Evolutionary conservation across 1,140 invertebrate species (phyloP).

Genomic region (Lanistes nyassanus): DNA sequence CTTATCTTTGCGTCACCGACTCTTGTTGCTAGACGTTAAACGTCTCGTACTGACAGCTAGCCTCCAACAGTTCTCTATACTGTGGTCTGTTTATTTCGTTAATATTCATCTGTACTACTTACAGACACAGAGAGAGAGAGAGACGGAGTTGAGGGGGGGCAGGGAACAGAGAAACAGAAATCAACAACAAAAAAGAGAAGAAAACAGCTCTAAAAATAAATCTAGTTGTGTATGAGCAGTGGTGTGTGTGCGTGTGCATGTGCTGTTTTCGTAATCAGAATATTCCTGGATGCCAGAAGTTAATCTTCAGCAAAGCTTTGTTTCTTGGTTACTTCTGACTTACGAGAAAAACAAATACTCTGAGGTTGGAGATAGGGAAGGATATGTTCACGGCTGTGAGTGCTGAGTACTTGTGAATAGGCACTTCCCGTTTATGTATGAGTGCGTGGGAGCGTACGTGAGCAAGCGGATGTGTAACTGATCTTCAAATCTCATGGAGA

Average conservation of each 20-base stretch:
- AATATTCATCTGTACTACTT: not conserved
- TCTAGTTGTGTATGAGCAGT: not conserved
- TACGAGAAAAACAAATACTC: too few relatives aligned
- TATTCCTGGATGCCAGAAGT: too few relatives aligned
- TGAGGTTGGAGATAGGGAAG: too few relatives aligned
- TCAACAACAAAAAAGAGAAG: not conserved
- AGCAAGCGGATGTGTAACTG: not conserved
- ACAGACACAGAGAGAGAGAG: conserved; percentile 5
- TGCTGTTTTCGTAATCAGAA: too few relatives aligned
- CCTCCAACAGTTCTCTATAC: not conserved
- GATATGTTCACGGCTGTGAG: too few relatives aligned
- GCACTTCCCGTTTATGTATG: conserved; percentile 1
- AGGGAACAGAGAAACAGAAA: not conserved
- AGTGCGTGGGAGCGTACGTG: not conserved
- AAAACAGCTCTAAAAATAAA: not conserved
- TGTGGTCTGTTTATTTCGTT: not conserved
- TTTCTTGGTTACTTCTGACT: too few relatives aligned
- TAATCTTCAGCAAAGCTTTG: too few relatives aligned
- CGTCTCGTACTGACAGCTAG: not conserved
- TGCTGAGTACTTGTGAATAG: too few relatives aligned
- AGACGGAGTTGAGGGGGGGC: not conserved
- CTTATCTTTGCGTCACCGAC: not conserved
- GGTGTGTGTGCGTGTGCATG: conserved; percentile 11
- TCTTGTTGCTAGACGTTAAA: too few relatives aligned
- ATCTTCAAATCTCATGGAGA: not conserved